These are phyloP conservation scores for Eremobia ochroleuca DNA, from an alignment of 2,888 invertebrate species.

Conservation along the genomic window DNA sequence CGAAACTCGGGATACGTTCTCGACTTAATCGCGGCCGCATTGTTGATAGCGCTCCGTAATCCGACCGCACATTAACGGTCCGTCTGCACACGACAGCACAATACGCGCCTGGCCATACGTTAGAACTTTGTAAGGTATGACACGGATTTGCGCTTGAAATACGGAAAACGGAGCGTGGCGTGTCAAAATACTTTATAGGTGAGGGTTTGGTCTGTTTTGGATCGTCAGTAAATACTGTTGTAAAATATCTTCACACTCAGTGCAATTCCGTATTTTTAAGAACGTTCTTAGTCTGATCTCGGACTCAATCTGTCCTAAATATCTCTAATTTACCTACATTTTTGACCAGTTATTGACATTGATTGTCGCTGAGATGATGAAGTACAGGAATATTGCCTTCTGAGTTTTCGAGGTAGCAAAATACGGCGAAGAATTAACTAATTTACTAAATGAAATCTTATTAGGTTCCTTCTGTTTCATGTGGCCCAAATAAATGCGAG, in stretches of 20 bases:
- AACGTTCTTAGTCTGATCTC: neutral
- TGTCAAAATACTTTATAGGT: constrained; percentile 15
- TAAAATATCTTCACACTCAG: too few species aligned
- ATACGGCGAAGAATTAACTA: neutral
- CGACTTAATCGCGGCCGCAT: constrained; percentile 71
- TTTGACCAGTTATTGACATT: too few species aligned
- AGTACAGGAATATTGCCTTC: neutral
- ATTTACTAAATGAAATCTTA: neutral
- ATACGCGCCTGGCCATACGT: constrained; percentile 74
- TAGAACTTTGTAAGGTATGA: constrained; percentile 69
- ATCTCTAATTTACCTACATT: neutral
- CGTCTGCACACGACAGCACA: constrained; percentile 82
- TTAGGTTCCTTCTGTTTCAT: neutral
- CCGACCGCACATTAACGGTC: constrained; percentile 77
- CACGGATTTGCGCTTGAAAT: constrained; percentile 69
- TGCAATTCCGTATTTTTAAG: neutral
- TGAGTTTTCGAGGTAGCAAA: too few species aligned
- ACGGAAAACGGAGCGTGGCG: neutral
- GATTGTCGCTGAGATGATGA: neutral
- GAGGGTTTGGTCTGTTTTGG: neutral
- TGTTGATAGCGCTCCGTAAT: constrained; percentile 73
- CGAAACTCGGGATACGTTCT: constrained; percentile 56
- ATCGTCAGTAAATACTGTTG: neutral
- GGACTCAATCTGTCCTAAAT: neutral
- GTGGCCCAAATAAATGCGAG: neutral